Conservation (phyloP, 2,888 invertebrate genomes). For the Listrodromus nycthemerus region DNA sequence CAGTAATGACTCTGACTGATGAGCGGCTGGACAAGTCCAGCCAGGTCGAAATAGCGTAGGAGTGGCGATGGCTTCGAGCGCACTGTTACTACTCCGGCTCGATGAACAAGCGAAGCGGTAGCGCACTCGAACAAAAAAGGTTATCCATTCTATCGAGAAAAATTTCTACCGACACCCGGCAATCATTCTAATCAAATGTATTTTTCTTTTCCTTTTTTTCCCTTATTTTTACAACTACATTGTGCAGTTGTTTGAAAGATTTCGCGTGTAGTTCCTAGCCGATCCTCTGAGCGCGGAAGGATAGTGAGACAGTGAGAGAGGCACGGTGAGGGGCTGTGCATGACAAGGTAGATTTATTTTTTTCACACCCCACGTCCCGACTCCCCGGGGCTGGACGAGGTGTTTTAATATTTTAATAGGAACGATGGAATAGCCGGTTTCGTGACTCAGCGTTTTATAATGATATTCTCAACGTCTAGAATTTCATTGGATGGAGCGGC, state of each 20-base stretch:
- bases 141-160: background rate
- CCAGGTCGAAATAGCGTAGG: constrained; percentile 82
- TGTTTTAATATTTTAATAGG: constrained; percentile 85
- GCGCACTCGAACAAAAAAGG: background rate
- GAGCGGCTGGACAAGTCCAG: constrained; percentile 85
- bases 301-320: constrained; percentile 66
- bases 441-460: constrained; percentile 84
- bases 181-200: no score
- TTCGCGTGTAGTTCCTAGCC: constrained; percentile 50
- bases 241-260: constrained; percentile 14
- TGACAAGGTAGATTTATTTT: constrained; percentile 84
- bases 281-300: constrained; percentile 53
- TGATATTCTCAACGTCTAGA: constrained; percentile 82
- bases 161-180: background rate
- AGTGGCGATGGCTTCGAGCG: constrained; percentile 81
- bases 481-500: constrained; percentile 78
- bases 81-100: constrained; percentile 48
- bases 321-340: constrained; percentile 79
- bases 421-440: constrained; percentile 82
- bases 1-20: constrained; percentile 88
- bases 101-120: constrained; percentile 47
- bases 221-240: background rate
- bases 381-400: constrained; percentile 81
- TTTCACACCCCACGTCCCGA: constrained; percentile 82
- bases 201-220: no score